Conservation (phyloP, 2,888 invertebrate genomes). For the Cybosia mesomella region DNA sequence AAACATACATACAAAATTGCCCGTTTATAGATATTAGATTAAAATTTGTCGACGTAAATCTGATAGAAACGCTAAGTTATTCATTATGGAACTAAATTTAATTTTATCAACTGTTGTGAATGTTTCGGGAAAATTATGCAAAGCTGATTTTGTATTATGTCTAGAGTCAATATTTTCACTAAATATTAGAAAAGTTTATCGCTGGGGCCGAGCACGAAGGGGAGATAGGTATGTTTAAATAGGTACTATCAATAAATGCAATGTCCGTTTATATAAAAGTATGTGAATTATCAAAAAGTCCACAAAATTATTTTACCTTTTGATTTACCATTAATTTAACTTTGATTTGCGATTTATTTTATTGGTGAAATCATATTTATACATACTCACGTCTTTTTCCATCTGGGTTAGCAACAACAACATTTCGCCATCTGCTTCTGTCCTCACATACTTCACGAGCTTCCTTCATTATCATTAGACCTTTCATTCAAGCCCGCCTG, state of each 20-base stretch:
- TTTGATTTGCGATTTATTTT: no score
- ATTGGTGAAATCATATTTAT: no score
- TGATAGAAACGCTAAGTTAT: slow-evolving; percentile 26
- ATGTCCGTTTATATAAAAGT: slow-evolving; percentile 23
- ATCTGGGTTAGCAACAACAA: no score
- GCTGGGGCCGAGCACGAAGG: neutral
- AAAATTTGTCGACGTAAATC: slow-evolving; percentile 28
- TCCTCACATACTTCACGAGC: no score
- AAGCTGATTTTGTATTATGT: neutral
- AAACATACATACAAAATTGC: no score
- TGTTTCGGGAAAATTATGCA: slow-evolving; percentile 2
- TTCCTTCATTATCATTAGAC: no score
- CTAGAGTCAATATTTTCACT: slow-evolving; percentile 28
- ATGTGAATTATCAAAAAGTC: slow-evolving; percentile 12
- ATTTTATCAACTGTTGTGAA: slow-evolving; percentile 15
- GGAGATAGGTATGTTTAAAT: neutral
- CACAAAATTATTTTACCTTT: no score
- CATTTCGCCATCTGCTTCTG: no score
- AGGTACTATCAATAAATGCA: slow-evolving; percentile 21
- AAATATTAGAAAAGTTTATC: neutral
- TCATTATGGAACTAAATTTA: slow-evolving; percentile 23
- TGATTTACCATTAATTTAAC: no score
- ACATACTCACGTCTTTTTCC: no score
- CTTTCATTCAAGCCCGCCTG: no score
- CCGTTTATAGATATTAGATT: no score